Percentiles rank a stretch among this genome's conserved stretches.
phyloP scores from a whole-genome alignment of 1,140 invertebrate species.

The Trachymyrmex septentrionalis region DNA sequence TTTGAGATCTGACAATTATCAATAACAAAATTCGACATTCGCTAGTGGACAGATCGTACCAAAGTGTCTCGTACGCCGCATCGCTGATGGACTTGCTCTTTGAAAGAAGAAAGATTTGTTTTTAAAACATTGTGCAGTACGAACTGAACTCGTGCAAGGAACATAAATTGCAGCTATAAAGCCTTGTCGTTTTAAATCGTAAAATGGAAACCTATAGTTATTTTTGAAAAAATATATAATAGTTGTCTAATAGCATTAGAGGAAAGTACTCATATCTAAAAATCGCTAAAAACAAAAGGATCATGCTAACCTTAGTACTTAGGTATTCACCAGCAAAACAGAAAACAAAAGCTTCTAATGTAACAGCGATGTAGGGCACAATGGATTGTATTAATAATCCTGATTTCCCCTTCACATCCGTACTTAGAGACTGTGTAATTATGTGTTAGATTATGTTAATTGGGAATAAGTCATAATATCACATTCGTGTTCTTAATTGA shows the following conservation, averaged over 20 bases:
- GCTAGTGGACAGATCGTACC: conserved; percentile 13
- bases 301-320: conserved; percentile 46
- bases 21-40: conserved; percentile 17
- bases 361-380: conserved; percentile 51
- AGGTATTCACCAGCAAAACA: conserved; percentile 66
- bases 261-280: not conserved
- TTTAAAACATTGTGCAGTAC: not conserved
- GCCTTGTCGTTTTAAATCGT: not conserved
- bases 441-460: conserved; percentile 22
- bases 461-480: not conserved
- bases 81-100: conserved; percentile 22
- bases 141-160: not conserved
- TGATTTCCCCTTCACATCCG: not conserved
- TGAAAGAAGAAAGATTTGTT: not conserved
- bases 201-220: not conserved
- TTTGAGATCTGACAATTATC: conserved; percentile 31
- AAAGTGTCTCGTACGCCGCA: conserved; percentile 30
- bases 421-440: conserved; percentile 28
- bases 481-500: not conserved
- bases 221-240: not conserved
- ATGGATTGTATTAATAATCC: conserved; percentile 14
- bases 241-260: not conserved
- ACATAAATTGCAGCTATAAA: not conserved
- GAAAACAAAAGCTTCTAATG: conserved; percentile 63
- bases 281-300: not conserved